These are phyloP conservation scores for Cepaea hortensis DNA, from an alignment of 2,888 invertebrate species.

Conservation along the genomic window DNA sequence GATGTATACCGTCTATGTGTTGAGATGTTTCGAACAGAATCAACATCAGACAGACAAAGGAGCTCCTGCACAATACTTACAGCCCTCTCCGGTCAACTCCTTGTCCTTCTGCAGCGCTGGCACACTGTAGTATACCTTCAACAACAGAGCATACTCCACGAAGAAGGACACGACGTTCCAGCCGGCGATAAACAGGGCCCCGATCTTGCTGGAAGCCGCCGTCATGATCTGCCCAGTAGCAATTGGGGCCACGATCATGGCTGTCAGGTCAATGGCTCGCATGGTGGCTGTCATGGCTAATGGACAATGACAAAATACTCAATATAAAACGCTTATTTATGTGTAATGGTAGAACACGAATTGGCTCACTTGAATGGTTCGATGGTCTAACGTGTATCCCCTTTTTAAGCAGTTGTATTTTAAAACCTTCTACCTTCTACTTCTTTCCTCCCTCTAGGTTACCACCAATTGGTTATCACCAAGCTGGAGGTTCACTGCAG, in stretches of 20 bases:
- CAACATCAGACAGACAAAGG: not conserved
- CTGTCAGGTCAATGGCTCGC: conserved; percentile 77
- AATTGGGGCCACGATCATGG: conserved; percentile 77
- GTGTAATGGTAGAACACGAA: too few relatives aligned
- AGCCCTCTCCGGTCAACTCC: not conserved
- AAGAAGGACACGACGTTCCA: conserved; percentile 78
- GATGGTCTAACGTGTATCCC: too few relatives aligned
- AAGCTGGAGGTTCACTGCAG: too few relatives aligned
- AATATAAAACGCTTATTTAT: too few relatives aligned
- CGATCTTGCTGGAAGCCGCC: conserved; percentile 58
- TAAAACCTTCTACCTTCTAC: too few relatives aligned
- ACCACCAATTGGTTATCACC: too few relatives aligned
- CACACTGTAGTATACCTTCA: conserved; percentile 75
- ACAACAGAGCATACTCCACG: conserved; percentile 77
- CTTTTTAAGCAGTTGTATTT: too few relatives aligned
- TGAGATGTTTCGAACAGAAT: not conserved
- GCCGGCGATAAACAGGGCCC: conserved; percentile 73
- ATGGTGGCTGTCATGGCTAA: conserved; percentile 78
- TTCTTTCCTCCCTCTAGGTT: too few relatives aligned
- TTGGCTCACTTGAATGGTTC: too few relatives aligned
- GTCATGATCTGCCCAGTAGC: conserved; percentile 78
- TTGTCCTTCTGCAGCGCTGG: conserved; percentile 70
- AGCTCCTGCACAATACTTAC: not conserved
- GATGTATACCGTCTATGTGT: too few relatives aligned
- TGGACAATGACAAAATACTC: not conserved